Evolutionary conservation across 1,140 invertebrate genomes (phyloP).

Genomic region (Drosophila nannoptera): DNA sequence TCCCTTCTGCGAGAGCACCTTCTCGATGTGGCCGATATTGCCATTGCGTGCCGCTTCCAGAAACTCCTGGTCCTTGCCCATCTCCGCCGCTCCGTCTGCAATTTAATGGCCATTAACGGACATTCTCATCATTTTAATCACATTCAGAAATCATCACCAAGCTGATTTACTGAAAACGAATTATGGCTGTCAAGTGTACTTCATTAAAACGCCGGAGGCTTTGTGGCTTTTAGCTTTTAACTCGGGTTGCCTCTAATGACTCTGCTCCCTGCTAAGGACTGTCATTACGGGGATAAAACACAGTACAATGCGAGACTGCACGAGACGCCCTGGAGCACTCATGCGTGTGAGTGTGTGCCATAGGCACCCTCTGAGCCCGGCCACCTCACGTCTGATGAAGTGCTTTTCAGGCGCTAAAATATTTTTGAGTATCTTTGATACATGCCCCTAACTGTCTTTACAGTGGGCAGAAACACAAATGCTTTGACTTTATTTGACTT

Average conservation of each 20-base stretch:
- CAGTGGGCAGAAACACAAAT: conserved; percentile 13
- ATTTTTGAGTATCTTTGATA: conserved; percentile 67
- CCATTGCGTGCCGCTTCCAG: conserved; percentile 96
- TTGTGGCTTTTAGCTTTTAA: conserved; percentile 42
- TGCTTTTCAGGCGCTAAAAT: conserved; percentile 50
- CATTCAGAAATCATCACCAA: conserved; percentile 32
- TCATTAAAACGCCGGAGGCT: conserved; percentile 71
- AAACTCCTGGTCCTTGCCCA: conserved; percentile 98
- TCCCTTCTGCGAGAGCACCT: conserved; percentile 92
- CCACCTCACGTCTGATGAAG: conserved; percentile 56
- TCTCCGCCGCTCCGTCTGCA: conserved; percentile 65
- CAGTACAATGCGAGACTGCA: conserved; percentile 47
- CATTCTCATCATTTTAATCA: conserved; percentile 42
- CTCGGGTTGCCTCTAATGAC: conserved; percentile 65
- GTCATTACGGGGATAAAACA: conserved; percentile 41
- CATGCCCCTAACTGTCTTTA: conserved; percentile 26
- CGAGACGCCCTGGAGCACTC: background rate
- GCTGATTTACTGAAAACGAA: conserved; percentile 69
- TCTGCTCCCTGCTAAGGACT: conserved; percentile 27
- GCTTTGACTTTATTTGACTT: background rate
- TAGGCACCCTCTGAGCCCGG: conserved; percentile 13
- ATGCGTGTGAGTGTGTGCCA: conserved; percentile 4
- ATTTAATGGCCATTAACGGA: conserved; percentile 46
- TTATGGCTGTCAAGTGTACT: conserved; percentile 72
- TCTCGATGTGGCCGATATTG: conserved; percentile 92